phyloP scores from a whole-genome alignment of 2,888 invertebrate species.

The Macrophya annulata region DNA sequence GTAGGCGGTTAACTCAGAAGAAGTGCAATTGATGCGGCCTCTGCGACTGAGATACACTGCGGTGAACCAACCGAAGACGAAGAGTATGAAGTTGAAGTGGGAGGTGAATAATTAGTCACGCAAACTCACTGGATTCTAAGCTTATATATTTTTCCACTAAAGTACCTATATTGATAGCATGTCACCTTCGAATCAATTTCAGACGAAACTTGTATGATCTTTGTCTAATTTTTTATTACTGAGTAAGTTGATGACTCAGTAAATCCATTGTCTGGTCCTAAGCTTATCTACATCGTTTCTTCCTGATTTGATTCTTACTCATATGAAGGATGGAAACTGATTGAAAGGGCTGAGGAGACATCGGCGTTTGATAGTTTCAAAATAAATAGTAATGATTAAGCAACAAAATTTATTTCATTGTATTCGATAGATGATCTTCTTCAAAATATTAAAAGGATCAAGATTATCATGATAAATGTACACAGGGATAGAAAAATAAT shows the following conservation, averaged over 20 bases:
- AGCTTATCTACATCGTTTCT: neutral
- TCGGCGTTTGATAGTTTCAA: neutral
- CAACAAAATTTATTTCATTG: neutral
- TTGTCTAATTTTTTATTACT: neutral
- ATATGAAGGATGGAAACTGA: too few species aligned
- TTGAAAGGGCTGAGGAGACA: too few species aligned
- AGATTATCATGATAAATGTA: neutral
- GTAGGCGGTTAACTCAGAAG: slow-evolving; percentile 53
- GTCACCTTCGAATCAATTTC: neutral
- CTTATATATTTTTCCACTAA: neutral
- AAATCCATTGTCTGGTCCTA: neutral
- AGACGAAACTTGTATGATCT: neutral
- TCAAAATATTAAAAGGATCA: neutral
- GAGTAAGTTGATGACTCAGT: neutral
- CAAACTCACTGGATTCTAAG: slow-evolving; percentile 57
- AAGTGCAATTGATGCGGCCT: slow-evolving; percentile 53
- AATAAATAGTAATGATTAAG: neutral
- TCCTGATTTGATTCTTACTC: neutral
- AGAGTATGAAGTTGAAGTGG: slow-evolving; percentile 58
- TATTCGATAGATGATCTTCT: neutral
- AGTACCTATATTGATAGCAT: neutral
- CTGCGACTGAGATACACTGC: slow-evolving; percentile 42
- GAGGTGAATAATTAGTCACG: slow-evolving; percentile 63
- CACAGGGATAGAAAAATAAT: too few species aligned
- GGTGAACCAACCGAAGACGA: slow-evolving; percentile 60